Percentiles rank a stretch among this genome's conserved stretches.
Conservation (phyloP, 2,888 invertebrate species). For the Leptopilina myrica region DNA sequence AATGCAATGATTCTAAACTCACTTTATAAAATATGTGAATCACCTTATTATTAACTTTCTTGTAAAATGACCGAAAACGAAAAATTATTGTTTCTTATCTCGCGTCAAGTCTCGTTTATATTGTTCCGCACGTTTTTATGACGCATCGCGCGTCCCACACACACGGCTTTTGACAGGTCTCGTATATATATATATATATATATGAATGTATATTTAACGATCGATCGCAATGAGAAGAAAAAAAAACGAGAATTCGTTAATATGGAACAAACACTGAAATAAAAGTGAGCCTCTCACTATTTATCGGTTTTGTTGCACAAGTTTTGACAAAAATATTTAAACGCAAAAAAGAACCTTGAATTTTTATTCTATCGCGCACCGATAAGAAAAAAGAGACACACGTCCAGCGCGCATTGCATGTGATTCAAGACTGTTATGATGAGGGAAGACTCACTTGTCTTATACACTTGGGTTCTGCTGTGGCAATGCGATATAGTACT, state of each 20-base stretch:
- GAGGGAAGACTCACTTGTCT: constrained; percentile 11
- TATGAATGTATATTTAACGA: not conserved
- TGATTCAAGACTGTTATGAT: constrained; percentile 58
- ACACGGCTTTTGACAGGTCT: constrained; percentile 27
- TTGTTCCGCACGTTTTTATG: constrained; percentile 28
- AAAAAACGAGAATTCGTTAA: too few species aligned
- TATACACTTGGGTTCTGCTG: not conserved
- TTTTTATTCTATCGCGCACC: not conserved
- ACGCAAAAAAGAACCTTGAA: constrained; percentile 19
- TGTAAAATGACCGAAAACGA: not conserved
- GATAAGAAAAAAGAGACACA: not conserved
- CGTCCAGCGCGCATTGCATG: constrained; percentile 49
- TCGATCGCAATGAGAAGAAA: constrained; percentile 5
- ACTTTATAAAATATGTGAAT: not conserved
- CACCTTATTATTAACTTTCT: not conserved
- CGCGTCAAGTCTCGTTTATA: constrained; percentile 3
- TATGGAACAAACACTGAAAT: not conserved
- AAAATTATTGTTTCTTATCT: not conserved
- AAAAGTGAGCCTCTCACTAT: not conserved
- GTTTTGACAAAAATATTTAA: constrained; percentile 8
- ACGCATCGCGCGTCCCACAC: constrained; percentile 26
- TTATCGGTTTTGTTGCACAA: not conserved
- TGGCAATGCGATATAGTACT: not conserved
- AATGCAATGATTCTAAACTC: not conserved
- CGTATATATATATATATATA: too few species aligned